Base-by-base conservation (phyloP, 2,888 invertebrate species). In the Coleophora flavipennella region DNA sequence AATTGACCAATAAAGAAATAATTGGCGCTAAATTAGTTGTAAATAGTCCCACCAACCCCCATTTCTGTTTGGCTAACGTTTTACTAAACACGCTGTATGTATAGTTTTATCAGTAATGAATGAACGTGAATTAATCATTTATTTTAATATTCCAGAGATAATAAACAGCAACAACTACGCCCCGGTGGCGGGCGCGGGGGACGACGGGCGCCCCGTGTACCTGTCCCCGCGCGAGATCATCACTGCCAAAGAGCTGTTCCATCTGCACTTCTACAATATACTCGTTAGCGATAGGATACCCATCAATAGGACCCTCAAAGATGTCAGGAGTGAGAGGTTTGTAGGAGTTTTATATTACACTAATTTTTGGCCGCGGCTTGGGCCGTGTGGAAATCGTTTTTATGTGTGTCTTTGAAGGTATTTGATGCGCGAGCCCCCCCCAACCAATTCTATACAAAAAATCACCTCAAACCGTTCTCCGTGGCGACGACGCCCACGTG, bases 221-320 rank as follows among this genome's bases (percentile, higher is more conserved):
- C 86, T 95, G 41, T 89, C 92, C 9, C 88, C 90, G 6, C 89
- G 90, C 54, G 92, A 95, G 57, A 85, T 92, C 34, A 86, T 91
- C 28, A 88, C 88, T 51, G 94, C 94, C 86, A 90, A 91, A 58
- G 91, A 93, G 46, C 85, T 94, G 29, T 96, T 91, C 63, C 88
- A 90, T 56, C 88, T 96, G 27, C 95, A 96, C 68, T 89, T 92
- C 28, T 96, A 95, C 66, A 96, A 96, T 68, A 86, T 96, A 51
- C 79, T 96, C 71, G 95, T 93, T 40, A 93, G 95, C 63, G 96
- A 96, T 77, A 89, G 91, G 49, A 95, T 96, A 63, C 92, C 95
- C 8, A 84, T 96, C 28, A 95, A 95, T 64, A 86, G 96, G 53
- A 90, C 89, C 42, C 83, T 96, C 33, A 94, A 93, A 10, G 96